Evolutionary conservation across 1,140 invertebrate genomes (phyloP).

Genomic region (Pogonomyrmex californicus): DNA sequence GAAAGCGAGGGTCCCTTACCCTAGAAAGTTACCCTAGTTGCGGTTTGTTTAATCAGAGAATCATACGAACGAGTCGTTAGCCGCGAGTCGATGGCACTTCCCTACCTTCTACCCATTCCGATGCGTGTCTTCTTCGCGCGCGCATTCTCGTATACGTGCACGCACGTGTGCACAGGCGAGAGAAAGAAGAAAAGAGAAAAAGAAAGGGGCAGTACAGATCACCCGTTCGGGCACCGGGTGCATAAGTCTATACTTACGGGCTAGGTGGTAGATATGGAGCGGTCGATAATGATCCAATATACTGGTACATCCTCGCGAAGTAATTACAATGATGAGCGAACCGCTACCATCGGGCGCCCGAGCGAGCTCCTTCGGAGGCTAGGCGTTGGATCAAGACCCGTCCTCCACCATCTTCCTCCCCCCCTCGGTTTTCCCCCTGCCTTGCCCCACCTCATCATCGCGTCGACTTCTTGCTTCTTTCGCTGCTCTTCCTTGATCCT

Average conservation of each 20-base stretch:
- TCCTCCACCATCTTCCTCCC: slow-evolving; percentile 46
- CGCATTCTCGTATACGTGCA: slow-evolving; percentile 39
- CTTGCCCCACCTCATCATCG: slow-evolving; percentile 23
- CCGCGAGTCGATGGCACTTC: slow-evolving; percentile 70
- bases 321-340: slow-evolving; percentile 86
- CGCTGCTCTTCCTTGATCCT: slow-evolving; percentile 70
- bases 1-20: slow-evolving; percentile 62
- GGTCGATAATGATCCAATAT: slow-evolving; percentile 86
- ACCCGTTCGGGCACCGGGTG: slow-evolving; percentile 53
- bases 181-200: slow-evolving; percentile 18
- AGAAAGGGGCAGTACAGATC: slow-evolving; percentile 43
- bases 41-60: slow-evolving; percentile 75
- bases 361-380: slow-evolving; percentile 77
- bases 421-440: neutral
- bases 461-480: slow-evolving; percentile 61
- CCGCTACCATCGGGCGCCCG: slow-evolving; percentile 80
- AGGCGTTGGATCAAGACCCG: slow-evolving; percentile 69
- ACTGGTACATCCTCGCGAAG: slow-evolving; percentile 85
- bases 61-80: slow-evolving; percentile 75
- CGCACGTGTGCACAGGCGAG: neutral
- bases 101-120: neutral
- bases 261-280: slow-evolving; percentile 84
- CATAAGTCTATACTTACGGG: slow-evolving; percentile 82
- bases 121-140: slow-evolving; percentile 35
- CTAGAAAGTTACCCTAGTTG: slow-evolving; percentile 69